phyloP scores from a whole-genome alignment of 2,113 vertebrate species.

The Heterochromis multidens region DNA sequence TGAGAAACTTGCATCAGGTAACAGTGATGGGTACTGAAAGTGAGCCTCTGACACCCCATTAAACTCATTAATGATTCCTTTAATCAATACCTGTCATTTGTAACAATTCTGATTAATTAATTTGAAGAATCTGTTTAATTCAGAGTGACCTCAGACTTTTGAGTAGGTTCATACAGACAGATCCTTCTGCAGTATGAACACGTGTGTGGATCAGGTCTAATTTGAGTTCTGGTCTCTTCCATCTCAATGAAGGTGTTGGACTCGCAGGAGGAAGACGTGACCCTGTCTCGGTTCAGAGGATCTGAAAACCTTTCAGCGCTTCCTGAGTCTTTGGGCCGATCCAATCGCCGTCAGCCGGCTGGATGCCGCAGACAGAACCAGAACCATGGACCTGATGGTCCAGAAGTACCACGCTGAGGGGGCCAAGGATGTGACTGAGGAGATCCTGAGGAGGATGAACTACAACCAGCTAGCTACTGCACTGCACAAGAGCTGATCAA shows the following conservation, averaged over 20 bases:
- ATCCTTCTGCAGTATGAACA: neutral
- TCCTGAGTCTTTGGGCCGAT: neutral
- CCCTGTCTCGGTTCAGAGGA: neutral
- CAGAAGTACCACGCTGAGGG: neutral
- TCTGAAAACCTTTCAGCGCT: neutral
- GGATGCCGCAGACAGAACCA: neutral
- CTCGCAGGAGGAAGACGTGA: neutral
- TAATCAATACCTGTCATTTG: neutral
- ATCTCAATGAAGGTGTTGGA: neutral
- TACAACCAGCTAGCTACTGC: neutral
- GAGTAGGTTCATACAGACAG: neutral
- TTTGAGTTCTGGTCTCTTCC: neutral
- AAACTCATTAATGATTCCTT: neutral
- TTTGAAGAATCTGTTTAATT: neutral
- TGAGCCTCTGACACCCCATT: neutral
- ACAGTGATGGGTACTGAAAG: neutral
- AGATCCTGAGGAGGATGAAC: neutral
- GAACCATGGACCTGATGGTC: slow-evolving; percentile 8
- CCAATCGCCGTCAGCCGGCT: neutral
- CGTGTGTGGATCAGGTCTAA: neutral
- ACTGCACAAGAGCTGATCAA: neutral
- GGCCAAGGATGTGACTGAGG: neutral
- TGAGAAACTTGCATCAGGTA: neutral
- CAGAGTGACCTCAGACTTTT: neutral
- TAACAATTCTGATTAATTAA: neutral